Percentiles rank a stretch among this genome's conserved stretches.
Evolutionary conservation across 1,140 invertebrate species (phyloP).

Genomic region (Marisa cornuarietis): DNA sequence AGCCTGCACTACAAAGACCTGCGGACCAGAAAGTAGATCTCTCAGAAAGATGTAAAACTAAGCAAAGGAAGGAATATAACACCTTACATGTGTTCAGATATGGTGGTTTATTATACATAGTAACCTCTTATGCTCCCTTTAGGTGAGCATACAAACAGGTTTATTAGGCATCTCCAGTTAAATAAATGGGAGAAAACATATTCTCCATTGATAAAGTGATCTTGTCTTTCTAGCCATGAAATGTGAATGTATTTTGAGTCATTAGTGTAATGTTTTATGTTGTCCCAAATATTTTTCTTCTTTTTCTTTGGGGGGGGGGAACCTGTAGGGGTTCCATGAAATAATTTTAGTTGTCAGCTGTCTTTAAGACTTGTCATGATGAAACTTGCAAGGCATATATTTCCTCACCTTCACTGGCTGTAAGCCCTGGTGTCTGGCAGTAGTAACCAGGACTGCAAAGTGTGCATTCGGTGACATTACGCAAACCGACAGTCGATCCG

Average conservation of each 20-base stretch:
- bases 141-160: neutral
- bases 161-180: no score
- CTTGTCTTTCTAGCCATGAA: neutral
- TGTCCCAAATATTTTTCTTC: neutral
- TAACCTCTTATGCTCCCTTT: neutral
- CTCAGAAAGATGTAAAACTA: no score
- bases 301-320: neutral
- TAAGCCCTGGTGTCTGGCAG: slow-evolving; percentile 52
- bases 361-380: no score
- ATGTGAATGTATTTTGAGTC: neutral
- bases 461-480: slow-evolving; percentile 53
- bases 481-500: slow-evolving; percentile 45
- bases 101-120: no score
- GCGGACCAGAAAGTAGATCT: neutral
- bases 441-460: slow-evolving; percentile 51
- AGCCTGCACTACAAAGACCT: slow-evolving; percentile 49
- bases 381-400: neutral
- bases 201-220: no score
- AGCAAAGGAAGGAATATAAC: no score
- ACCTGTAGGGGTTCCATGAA: neutral
- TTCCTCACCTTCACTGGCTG: slow-evolving; percentile 38
- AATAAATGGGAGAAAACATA: no score
- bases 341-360: neutral
- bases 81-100: no score
- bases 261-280: neutral